A percentile compares a stretch with the other conserved stretches of the same genome.
Evolutionary conservation across 2,888 invertebrate species (phyloP).

Genomic region (Opisthograptis luteolata): DNA sequence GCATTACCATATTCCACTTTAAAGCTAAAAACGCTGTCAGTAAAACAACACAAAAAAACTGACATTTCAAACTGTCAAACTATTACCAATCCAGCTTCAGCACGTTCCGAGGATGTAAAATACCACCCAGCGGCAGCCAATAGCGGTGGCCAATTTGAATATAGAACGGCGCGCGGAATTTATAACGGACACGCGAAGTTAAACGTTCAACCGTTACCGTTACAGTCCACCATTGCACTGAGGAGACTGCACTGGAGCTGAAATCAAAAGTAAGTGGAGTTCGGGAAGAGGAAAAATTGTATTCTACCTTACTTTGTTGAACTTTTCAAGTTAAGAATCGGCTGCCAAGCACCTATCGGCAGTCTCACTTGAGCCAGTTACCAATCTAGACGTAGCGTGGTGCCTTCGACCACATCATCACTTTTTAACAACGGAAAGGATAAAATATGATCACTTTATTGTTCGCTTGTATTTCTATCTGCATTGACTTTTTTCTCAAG

Average conservation of each 20-base stretch:
- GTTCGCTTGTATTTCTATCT: no score
- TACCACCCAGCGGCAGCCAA: slow-evolving; percentile 67
- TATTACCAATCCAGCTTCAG: slow-evolving; percentile 11
- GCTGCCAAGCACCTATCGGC: no score
- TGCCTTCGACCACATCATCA: no score
- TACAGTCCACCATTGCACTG: slow-evolving; percentile 18
- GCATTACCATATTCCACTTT: no score
- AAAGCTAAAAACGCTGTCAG: no score
- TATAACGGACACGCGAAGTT: slow-evolving; percentile 78
- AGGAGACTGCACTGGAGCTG: neutral
- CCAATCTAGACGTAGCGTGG: no score
- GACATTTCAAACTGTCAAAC: neutral
- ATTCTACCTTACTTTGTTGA: neutral
- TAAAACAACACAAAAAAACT: no score
- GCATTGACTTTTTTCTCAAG: no score
- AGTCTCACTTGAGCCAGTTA: no score
- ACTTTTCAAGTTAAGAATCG: no score
- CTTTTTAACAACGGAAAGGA: no score
- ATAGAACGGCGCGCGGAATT: slow-evolving; percentile 79
- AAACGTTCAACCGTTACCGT: slow-evolving; percentile 56
- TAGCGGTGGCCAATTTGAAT: slow-evolving; percentile 80
- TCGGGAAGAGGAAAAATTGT: neutral
- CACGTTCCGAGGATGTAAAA: slow-evolving; percentile 49
- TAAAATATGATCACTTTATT: no score
- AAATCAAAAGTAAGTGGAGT: slow-evolving; percentile 6